These are phyloP conservation scores for Pterocles gutturalis DNA, from an alignment of 2,113 vertebrate genomes.

Conservation along the genomic window DNA sequence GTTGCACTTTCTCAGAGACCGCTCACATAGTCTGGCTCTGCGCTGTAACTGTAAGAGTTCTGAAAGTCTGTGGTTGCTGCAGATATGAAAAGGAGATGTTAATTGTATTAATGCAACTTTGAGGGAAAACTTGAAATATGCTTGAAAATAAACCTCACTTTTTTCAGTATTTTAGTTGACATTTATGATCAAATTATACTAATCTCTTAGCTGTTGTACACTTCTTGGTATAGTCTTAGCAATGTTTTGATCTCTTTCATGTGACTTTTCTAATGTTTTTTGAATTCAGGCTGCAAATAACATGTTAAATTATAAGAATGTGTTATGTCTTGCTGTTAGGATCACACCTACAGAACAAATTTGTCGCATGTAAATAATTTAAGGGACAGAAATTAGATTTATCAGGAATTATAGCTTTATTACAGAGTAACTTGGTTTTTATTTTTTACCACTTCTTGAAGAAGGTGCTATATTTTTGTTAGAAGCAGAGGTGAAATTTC, in stretches of 20 bases:
- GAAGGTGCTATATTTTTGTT: not conserved
- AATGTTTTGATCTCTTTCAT: not conserved
- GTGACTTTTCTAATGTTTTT: not conserved
- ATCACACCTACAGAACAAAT: not conserved
- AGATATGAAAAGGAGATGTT: not conserved
- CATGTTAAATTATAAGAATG: not conserved
- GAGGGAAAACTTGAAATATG: not conserved
- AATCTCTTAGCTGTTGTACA: not conserved
- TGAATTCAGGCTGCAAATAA: conserved; percentile 2
- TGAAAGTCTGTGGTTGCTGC: not conserved
- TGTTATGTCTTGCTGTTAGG: not conserved
- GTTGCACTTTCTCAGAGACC: not conserved
- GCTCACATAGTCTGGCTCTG: not conserved
- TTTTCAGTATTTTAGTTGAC: not conserved
- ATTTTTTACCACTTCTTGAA: not conserved
- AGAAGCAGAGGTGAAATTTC: not conserved
- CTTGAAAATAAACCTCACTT: not conserved
- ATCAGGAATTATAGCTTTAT: not conserved
- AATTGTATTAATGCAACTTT: not conserved
- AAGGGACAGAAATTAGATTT: not conserved
- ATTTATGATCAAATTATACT: not conserved
- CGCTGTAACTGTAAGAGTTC: not conserved
- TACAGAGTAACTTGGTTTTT: not conserved
- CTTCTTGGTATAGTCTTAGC: not conserved
- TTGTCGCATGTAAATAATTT: conserved; percentile 3